Base-by-base conservation (phyloP, 2,797 vertebrate genomes). In the Delichon dasypus region DNA sequence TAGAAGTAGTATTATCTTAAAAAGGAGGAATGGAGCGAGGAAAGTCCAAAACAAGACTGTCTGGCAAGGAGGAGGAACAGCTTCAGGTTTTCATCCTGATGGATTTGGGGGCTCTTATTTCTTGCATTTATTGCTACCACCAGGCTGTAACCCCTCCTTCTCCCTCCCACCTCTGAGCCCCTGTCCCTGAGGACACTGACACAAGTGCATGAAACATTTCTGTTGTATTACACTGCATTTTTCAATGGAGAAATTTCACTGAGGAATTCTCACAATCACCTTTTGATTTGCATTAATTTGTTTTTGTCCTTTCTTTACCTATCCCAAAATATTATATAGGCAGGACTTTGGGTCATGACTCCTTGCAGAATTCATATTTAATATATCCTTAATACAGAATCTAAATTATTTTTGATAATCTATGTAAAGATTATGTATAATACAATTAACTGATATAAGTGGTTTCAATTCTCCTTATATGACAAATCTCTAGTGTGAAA, bases 381-480 rank as follows among this genome's bases (percentile, higher is more conserved):
- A 98, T 97, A 96, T 96, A 97, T 97, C 97, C 94, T 95, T 97
- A 97, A 97, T 98, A 96, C 66, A 92, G 96, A 96, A 97, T 97
- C 97, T 97, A 98, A 98, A 97, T 98, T 98, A 98, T 98, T 98
- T 97, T 98, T 97, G 94, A 97, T 98, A 98, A 98, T 98, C 98
- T 98, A 97, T 96, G 97, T 97, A 96, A 98, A 98, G 98, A 98
- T 98, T 98, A 98, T 97, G 97, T 97, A 95, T 97, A 98, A 98
- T 97, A 97, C 98, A 98, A 97, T 98, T 98, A 98, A 98, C 98
- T 98, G 98, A 98, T 98, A 97, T 98, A 98, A 98, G 98, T 98
- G 97, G 96, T 98, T 98, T 98, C 98, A 98, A 97, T 98, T 98
- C 97, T 97, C 97, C 96, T 98, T 98, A 98, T 98, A 98, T 98